Evolutionary conservation across 1,140 invertebrate species (phyloP), one percentile per base, ranked within the genome.

Genomic region (Scaptodrosophila lebanonensis): DNA sequence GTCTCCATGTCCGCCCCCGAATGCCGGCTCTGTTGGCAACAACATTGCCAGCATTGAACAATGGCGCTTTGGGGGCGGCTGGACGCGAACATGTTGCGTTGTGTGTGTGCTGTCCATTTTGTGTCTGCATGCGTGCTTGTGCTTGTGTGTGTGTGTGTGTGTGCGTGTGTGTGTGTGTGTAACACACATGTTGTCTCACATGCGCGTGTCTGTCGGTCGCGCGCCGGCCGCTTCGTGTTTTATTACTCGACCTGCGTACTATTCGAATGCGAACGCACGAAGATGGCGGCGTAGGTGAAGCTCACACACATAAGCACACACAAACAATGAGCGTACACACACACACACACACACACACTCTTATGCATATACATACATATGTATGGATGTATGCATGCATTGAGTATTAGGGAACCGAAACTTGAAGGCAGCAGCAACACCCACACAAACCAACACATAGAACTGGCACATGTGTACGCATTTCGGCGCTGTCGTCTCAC

Each of bases 61-160:
- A 27, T 42, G 51, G 15, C 33, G 62, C 39, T 25, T 9, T 42
- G 40, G 52, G 27, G 22, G 33, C 53, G 53, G 68, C 60, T 73
- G 73, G 75, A 72, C 73, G n/a, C n/a, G 73, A 79, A 82, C 73
- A 79, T 79, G 73, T 79, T 79, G 73, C 73, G 68, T 75, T 65
- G 49, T 64, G 9, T 33, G 12, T 13, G 32, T 73, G 66, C 40
- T 64, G 61, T 64, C 61, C 63, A 57, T 76, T 57, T 71, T 42
- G 25, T 52, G 32, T 32, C 30, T 44, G 32, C 45, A 17, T 47
- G 38, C 54, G 47, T 56, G 45, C 33, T 43, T 69, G 61, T 52
- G 48, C 49, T 60, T 38, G 44, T 58, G 68, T 59, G 50, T 59
- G 53, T 48, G 60, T 27, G 18, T 25, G 12, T 17, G 29, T 17